phyloP scores from a whole-genome alignment of 2,113 vertebrate species.

The Percina caprodes region DNA sequence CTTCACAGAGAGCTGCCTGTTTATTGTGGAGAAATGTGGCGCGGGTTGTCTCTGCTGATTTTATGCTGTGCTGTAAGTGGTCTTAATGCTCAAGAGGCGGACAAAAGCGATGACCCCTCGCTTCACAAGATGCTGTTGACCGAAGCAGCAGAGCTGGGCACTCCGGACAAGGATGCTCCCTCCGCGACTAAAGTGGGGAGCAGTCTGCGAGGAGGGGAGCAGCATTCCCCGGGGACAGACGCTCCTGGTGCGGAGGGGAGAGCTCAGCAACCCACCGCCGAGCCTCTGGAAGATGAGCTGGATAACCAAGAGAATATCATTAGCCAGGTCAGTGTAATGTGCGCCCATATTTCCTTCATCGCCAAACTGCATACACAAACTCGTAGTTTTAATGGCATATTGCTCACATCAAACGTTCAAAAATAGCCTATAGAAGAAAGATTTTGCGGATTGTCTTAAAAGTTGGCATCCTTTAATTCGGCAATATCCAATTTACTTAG shows the following conservation, averaged over 20 bases:
- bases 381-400: background rate
- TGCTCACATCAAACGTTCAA: background rate
- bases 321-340: slow-evolving; percentile 85
- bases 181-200: background rate
- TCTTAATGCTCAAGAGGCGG: background rate
- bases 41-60: slow-evolving; percentile 25
- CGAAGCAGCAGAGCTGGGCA: background rate
- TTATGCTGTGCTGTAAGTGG: slow-evolving; percentile 20
- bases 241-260: background rate
- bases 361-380: background rate
- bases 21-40: slow-evolving; percentile 46
- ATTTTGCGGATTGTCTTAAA: background rate
- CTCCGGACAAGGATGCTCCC: background rate
- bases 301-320: slow-evolving; percentile 92
- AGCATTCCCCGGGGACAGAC: background rate
- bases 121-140: background rate
- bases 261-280: slow-evolving; percentile 28
- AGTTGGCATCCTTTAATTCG: background rate
- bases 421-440: background rate
- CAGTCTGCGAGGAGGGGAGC: slow-evolving; percentile 1
- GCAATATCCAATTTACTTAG: background rate
- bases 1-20: background rate
- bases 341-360: too few relatives aligned
- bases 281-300: slow-evolving; percentile 86
- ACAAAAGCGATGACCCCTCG: background rate